Evolutionary conservation across 2,113 vertebrate species (phyloP), one percentile per base, ranked within the genome.

Genomic region (Pycnonotus jocosus): DNA sequence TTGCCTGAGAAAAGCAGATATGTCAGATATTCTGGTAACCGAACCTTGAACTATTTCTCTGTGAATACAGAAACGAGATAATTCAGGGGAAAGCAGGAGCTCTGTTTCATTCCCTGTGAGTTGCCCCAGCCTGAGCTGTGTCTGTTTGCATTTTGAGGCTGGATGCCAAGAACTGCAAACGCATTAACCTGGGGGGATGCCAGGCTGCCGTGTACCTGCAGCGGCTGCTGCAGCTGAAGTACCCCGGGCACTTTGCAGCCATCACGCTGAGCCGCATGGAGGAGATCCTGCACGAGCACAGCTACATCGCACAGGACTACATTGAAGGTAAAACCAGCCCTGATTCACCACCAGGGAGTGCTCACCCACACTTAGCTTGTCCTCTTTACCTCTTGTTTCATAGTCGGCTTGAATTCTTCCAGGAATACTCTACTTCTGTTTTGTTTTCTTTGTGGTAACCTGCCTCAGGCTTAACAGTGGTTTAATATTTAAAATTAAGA

Each of bases 251-350:
- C 57, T 98, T 99, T 10, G 98, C 98, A 0, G 98, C 99, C 60
- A 98, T 99, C 92, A 99, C 99, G 0, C 98, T 99, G 31, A 99
- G 99, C 94, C 99, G 99, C 42, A 99, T 99, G 98, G 99, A 99
- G 96, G 99, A 99, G 90, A 98, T 99, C 68, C 97, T 99, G 74
- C 99, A 99, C 6, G 98, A 99, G 54, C 99, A 99, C 92, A 99
- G 99, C 97, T 99, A 99, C 91, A 72, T 98, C 0, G 99, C 99
- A 3, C 97, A 98, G 44, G 99, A 99, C 96, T 99, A 99, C 22
- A 97, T 95, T 19, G 98, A 99, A 96, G 99, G 99, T 99, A 92
- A 90, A 42, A 9, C 2, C 72, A 57, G 22, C 38, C n/a, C 57
- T 9, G 5, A 10, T 2, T 4, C 54, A 15, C 40, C 27, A 2